A percentile compares a stretch with the other conserved stretches of the same genome.
phyloP scores from a whole-genome alignment of 2,888 invertebrate genomes.

The Phasia obesa region DNA sequence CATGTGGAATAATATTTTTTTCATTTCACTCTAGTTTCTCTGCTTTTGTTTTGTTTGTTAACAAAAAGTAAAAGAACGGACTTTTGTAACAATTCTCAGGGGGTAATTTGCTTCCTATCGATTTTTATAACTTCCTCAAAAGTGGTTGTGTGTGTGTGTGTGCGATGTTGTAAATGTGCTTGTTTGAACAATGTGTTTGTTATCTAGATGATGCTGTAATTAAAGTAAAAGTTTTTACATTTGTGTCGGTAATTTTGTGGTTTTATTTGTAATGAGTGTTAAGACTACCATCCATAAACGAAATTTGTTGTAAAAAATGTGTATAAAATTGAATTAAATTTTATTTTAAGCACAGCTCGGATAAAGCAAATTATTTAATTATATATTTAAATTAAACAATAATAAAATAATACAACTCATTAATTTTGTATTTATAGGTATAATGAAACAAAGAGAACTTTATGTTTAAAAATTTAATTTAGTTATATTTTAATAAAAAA shows the following conservation, averaged over 20 bases:
- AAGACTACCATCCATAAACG: slow-evolving; percentile 55
- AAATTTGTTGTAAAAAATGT: slow-evolving; percentile 34
- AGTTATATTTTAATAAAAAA: background rate
- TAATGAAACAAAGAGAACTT: background rate
- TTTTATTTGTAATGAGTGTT: slow-evolving; percentile 69
- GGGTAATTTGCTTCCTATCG: slow-evolving; percentile 64
- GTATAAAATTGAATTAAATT: slow-evolving; percentile 51
- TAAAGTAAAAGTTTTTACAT: slow-evolving; percentile 74
- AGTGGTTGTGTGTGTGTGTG: background rate
- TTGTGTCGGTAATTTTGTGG: slow-evolving; percentile 72
- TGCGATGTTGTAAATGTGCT: slow-evolving; percentile 1
- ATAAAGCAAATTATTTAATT: slow-evolving; percentile 51
- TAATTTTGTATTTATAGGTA: slow-evolving; percentile 31
- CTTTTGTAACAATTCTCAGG: slow-evolving; percentile 60
- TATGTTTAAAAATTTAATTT: background rate
- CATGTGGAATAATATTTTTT: slow-evolving; percentile 18
- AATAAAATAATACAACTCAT: slow-evolving; percentile 52
- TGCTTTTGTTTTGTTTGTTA: slow-evolving; percentile 13
- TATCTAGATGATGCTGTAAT: slow-evolving; percentile 71
- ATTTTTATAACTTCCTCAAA: slow-evolving; percentile 49
- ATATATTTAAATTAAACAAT: slow-evolving; percentile 49
- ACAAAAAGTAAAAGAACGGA: slow-evolving; percentile 33
- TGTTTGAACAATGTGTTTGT: slow-evolving; percentile 31
- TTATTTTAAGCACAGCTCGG: slow-evolving; percentile 18
- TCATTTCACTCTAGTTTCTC: slow-evolving; percentile 20